Conservation (phyloP, 2,113 vertebrate species). For the Pollachius pollachius region DNA sequence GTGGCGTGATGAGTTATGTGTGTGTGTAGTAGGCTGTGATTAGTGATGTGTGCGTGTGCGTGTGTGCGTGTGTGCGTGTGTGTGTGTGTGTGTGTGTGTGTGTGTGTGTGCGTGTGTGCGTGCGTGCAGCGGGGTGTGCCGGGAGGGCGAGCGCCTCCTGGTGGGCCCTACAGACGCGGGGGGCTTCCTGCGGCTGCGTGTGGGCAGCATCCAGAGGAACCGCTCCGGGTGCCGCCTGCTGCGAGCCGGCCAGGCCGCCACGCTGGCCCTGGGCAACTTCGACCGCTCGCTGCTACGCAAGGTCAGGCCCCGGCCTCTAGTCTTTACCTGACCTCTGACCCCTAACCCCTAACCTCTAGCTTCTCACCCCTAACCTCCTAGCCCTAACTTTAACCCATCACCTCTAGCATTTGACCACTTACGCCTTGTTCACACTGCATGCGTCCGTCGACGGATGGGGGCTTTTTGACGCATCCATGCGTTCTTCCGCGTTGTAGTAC, state of each 20-base stretch:
- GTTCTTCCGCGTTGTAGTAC: too few species aligned
- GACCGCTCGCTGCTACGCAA: constrained; percentile 87
- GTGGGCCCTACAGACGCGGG: constrained; percentile 92
- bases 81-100: neutral
- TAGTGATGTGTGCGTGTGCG: neutral
- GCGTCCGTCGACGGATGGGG: too few species aligned
- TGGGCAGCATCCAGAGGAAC: constrained; percentile 96
- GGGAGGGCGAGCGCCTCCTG: constrained; percentile 91
- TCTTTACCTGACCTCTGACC: too few species aligned
- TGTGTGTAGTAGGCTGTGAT: neutral
- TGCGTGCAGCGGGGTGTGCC: constrained; percentile 84
- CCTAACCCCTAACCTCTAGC: too few species aligned
- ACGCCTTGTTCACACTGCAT: too few species aligned
- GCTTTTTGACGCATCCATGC: too few species aligned
- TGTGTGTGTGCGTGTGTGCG: neutral
- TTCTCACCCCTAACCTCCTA: too few species aligned
- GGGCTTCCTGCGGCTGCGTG: constrained; percentile 86
- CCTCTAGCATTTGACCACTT: too few species aligned
- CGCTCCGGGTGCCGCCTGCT: constrained; percentile 90
- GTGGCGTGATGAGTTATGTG: neutral
- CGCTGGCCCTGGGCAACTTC: constrained; percentile 59
- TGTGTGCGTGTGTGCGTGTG: neutral
- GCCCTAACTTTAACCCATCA: too few species aligned
- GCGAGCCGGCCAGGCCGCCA: constrained; percentile 21
- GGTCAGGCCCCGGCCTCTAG: neutral